These are phyloP conservation scores for Eupleurogrammus muticus DNA, from an alignment of 2,797 vertebrate genomes.

Conservation along the genomic window DNA sequence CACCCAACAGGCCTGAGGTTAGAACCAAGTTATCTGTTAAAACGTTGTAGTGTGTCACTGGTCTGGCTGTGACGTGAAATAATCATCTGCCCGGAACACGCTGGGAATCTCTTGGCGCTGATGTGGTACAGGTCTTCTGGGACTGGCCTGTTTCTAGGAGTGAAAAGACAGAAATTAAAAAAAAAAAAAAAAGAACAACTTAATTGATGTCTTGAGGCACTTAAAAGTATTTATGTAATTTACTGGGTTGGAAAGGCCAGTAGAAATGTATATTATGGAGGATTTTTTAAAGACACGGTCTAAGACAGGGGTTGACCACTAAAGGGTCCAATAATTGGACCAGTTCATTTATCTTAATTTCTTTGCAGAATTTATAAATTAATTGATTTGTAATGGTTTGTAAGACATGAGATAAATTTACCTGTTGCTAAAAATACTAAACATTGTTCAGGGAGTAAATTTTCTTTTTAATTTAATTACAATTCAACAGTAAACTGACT, in stretches of 20 bases:
- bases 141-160: slow-evolving; percentile 85
- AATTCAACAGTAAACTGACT: too few species aligned
- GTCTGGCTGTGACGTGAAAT: slow-evolving; percentile 87
- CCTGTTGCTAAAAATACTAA: too few species aligned
- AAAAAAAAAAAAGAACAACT: neutral
- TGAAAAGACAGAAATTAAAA: slow-evolving; percentile 35
- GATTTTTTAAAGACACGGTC: neutral
- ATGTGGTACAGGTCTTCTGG: slow-evolving; percentile 78
- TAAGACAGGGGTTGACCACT: too few species aligned
- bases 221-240: neutral
- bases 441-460: too few species aligned
- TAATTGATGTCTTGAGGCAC: neutral
- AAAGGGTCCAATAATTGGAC: too few species aligned
- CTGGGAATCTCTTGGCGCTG: slow-evolving; percentile 85
- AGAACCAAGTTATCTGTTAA: slow-evolving; percentile 43
- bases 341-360: too few species aligned
- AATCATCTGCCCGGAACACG: slow-evolving; percentile 94
- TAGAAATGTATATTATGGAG: too few species aligned
- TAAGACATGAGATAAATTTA: too few species aligned
- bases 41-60: slow-evolving; percentile 61
- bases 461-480: too few species aligned
- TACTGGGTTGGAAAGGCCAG: neutral
- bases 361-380: too few species aligned
- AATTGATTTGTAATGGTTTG: too few species aligned
- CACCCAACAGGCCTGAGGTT: slow-evolving; percentile 61